phyloP scores from a whole-genome alignment of 2,888 invertebrate genomes.

The Tipula helvola region DNA sequence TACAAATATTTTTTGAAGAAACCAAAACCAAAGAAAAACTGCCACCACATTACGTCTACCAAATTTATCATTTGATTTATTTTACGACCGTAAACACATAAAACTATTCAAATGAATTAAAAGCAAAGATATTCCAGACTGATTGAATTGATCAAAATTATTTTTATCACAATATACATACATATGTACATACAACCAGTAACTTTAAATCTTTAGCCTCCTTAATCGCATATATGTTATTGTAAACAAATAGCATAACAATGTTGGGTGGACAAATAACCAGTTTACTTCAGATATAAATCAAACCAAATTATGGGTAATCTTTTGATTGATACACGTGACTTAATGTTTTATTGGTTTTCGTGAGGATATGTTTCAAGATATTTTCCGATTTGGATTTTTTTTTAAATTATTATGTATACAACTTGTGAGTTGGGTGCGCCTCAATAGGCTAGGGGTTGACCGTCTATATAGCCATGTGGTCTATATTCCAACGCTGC shows the following conservation, averaged over 20 bases:
- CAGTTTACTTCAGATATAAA: too few species aligned
- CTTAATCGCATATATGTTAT: background rate
- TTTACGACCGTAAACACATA: background rate
- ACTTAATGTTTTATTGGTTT: too few species aligned
- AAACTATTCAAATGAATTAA: background rate
- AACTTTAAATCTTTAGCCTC: background rate
- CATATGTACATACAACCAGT: background rate
- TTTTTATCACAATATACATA: background rate
- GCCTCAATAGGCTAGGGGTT: too few species aligned
- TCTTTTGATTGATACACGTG: too few species aligned
- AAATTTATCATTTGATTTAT: background rate
- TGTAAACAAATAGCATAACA: background rate
- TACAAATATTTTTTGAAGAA: background rate
- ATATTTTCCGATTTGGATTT: too few species aligned
- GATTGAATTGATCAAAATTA: background rate
- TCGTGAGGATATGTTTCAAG: too few species aligned
- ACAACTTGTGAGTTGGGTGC: too few species aligned
- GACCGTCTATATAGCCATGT: too few species aligned
- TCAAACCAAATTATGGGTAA: too few species aligned
- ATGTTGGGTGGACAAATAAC: too few species aligned
- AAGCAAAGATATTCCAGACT: background rate
- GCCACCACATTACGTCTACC: background rate
- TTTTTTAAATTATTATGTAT: too few species aligned
- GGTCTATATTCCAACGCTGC: too few species aligned
- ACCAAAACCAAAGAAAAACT: background rate